A percentile compares a stretch with the other conserved stretches of the same genome.
Evolutionary conservation across 2,888 invertebrate species (phyloP).

Genomic region (Noctua comes): DNA sequence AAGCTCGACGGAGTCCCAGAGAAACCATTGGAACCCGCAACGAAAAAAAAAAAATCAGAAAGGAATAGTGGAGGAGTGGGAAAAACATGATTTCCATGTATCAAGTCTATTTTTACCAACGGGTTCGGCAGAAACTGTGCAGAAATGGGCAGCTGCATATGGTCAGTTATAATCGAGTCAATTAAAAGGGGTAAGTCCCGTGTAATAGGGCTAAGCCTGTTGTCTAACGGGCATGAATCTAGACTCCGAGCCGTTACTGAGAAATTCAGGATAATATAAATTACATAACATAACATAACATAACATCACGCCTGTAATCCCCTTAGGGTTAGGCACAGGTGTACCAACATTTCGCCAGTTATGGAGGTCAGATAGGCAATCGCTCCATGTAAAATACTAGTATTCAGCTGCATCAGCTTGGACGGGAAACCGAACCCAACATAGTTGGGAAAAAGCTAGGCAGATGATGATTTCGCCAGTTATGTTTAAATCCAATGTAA

Average conservation of each 20-base stretch:
- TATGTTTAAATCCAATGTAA: neutral
- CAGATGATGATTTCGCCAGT: neutral
- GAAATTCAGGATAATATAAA: neutral
- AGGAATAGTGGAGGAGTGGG: too few species aligned
- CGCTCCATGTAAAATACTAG: too few species aligned
- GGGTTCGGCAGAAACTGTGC: neutral
- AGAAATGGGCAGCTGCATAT: neutral
- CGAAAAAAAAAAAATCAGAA: too few species aligned
- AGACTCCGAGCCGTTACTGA: neutral
- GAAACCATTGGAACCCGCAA: too few species aligned
- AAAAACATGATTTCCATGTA: too few species aligned
- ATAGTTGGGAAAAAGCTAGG: too few species aligned
- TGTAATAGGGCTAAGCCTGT: too few species aligned
- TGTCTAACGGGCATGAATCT: neutral
- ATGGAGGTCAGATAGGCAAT: neutral
- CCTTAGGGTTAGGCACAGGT: neutral
- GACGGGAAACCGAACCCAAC: too few species aligned
- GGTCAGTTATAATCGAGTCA: too few species aligned
- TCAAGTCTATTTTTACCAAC: neutral
- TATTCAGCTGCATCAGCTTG: too few species aligned
- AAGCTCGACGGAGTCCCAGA: too few species aligned
- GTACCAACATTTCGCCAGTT: neutral
- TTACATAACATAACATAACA: neutral
- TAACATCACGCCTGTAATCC: neutral
- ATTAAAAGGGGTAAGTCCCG: too few species aligned